phyloP scores from a whole-genome alignment of 1,140 invertebrate species.

The Drosophila bipectinata region DNA sequence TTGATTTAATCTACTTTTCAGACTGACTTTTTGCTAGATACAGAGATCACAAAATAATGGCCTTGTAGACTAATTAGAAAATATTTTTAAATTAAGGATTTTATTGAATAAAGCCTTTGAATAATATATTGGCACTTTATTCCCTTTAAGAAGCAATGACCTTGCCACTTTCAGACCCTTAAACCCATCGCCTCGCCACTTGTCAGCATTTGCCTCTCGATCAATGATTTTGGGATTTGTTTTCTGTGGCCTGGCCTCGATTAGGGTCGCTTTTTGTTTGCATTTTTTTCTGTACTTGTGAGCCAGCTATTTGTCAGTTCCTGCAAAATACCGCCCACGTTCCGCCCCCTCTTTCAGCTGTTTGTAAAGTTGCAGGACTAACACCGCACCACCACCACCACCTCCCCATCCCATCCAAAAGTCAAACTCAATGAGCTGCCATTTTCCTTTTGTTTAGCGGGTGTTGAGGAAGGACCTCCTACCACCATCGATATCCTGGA shows the following conservation, averaged over 20 bases:
- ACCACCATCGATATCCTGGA: neutral
- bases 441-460: constrained; percentile 67
- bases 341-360: constrained; percentile 14
- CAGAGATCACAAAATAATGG: too few relatives aligned
- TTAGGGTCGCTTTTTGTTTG: constrained; percentile 29
- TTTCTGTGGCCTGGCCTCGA: constrained; percentile 46
- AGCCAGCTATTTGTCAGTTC: constrained; percentile 18
- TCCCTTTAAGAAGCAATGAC: neutral
- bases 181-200: constrained; percentile 12
- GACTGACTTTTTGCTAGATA: too few relatives aligned
- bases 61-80: too few relatives aligned
- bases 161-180: neutral
- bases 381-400: neutral
- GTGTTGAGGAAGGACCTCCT: constrained; percentile 30
- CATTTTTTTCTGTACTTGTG: constrained; percentile 4
- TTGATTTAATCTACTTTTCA: too few relatives aligned
- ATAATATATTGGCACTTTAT: neutral
- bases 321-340: constrained; percentile 1
- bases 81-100: too few relatives aligned
- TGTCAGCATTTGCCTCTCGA: constrained; percentile 42
- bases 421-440: constrained; percentile 70
- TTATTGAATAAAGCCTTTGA: neutral
- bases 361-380: neutral
- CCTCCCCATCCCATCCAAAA: constrained; percentile 17
- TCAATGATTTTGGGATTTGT: constrained; percentile 50